Evolutionary conservation across 2,113 vertebrate species (phyloP), one percentile per base, ranked within the genome.

Genomic region (Pseudois nayaur): DNA sequence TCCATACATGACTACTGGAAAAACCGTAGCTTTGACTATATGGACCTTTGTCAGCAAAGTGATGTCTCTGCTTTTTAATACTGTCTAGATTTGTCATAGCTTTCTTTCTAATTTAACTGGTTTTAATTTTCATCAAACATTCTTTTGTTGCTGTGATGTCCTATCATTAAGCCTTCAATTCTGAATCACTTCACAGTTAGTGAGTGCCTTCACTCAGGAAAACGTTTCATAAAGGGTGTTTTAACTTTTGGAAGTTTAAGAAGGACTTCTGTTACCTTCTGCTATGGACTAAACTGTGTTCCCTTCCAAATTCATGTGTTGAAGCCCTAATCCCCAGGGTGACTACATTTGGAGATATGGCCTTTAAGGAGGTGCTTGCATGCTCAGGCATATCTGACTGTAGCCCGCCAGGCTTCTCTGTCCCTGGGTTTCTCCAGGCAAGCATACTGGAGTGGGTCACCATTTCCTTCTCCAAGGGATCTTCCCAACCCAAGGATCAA

Each of bases 81-180:
- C 36, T 76, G 71, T 27, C 36, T 76, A 76, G 23, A 43, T 27
- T 76, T 76, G 6, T 43, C 23, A 43, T 76, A 76, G 71, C 36
- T 76, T 76, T 76, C 36, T 40, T 74, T 89, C 48, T 74, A 59
- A 92, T 78, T 95, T 92, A 64, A 76, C 27, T 91, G 16, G 15
- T 78, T 95, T 96, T 27, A 59, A 8, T 96, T 90, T 87, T 90
- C 87, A 60, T 59, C 62, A 79, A 85, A 87, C 76, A 13, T 88
- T 89, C 40, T 92, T 87, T 91, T 71, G 55, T 81, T 87, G 50
- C 62, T 91, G 14, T 62, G 50, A 95, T 48, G 43, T 81, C 50
- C 62, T 25, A 52, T n/a, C 43, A 57, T 92, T 71, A 64, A 82
- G n/a, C 21, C 48, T 95, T 97, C 79, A 78, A 78, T 84, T 96